phyloP scores from a whole-genome alignment of 1,140 invertebrate species.

The Drosophila bocki region DNA sequence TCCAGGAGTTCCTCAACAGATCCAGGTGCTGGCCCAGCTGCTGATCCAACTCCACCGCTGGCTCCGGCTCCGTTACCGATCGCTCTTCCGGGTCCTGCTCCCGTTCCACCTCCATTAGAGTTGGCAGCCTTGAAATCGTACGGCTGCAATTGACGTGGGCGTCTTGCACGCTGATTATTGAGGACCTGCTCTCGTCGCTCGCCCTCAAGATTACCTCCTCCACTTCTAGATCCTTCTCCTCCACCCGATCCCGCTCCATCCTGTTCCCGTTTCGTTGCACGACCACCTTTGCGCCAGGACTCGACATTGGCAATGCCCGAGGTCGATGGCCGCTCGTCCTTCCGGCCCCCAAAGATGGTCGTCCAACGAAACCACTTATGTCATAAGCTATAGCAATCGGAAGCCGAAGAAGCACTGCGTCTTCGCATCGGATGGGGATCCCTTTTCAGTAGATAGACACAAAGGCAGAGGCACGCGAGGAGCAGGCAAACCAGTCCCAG shows the following conservation, averaged over 20 bases:
- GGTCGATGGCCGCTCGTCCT: conserved; percentile 46
- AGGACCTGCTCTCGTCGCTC: conserved; percentile 30
- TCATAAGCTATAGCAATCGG: conserved; percentile 77
- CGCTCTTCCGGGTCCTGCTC: conserved; percentile 18
- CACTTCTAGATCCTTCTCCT: conserved; percentile 18
- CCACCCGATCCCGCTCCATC: conserved; percentile 10
- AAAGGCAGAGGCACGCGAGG: conserved; percentile 71
- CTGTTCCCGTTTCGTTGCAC: conserved; percentile 65
- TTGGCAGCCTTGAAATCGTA: conserved; percentile 60
- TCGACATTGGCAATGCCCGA: conserved; percentile 72
- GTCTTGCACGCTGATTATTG: conserved; percentile 51
- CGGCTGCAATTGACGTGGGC: conserved; percentile 69
- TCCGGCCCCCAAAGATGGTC: conserved; percentile 67
- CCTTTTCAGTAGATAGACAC: conserved; percentile 74
- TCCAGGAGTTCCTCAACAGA: conserved; percentile 73
- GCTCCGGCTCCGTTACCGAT: conserved; percentile 23
- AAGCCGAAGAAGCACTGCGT: conserved; percentile 34
- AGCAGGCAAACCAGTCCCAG: conserved; percentile 72
- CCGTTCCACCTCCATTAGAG: conserved; percentile 51
- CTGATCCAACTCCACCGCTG: conserved; percentile 31
- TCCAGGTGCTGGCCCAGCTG: conserved; percentile 45
- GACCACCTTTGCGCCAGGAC: conserved; percentile 82
- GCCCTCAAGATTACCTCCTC: conserved; percentile 14
- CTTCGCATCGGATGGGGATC: conserved; percentile 45
- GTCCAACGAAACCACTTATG: conserved; percentile 83